Base-by-base conservation (phyloP, 2,888 invertebrate species). In the Dynastes hyllus region DNA sequence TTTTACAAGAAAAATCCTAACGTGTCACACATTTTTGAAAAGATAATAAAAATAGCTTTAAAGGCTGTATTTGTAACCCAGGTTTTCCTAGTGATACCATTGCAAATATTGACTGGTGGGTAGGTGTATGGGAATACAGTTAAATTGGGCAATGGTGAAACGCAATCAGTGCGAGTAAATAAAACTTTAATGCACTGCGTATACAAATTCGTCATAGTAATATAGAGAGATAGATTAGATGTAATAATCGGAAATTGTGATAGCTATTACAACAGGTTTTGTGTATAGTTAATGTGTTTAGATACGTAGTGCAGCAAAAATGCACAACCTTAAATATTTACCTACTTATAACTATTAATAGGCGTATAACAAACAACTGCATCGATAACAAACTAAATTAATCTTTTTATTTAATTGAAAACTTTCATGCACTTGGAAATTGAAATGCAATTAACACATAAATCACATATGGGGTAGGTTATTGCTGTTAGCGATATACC, bases 281-380 rank as follows among this genome's bases (percentile, higher is more conserved):
- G 55, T 22, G 55, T 16, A 8, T 22, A 58, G 8, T 53, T 16
- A 37, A 37, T 37, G 32, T 37, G 13, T 53, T 16, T 53, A n/a
- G 53, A 53, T 53, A 13, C 0, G 53, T 16, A 53, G 53, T 22
- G 22, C 55, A 58, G 5, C 55, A 58, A 58, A 16, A 58, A n/a
- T 8, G n/a, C 22, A 22, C 16, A 58, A 58, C 22, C 55, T 27
- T 22, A 58, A 58, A 58, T 58, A 58, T 58, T 58, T 58, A 16
- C 22, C 55, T 58, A 58, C 55, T 22, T 58, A 22, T 22, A 58
- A 58, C 55, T 58, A 58, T 16, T 58, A 58, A 58, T 58, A 58
- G 22, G 27, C 22, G 27, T 58, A 58, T 4, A 11, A 45, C 45
- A 45, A 45, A 58, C n/a, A 22, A 58, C 22, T 58, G 55, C 55